A percentile compares a stretch with the other conserved stretches of the same genome.
Evolutionary conservation across 2,888 invertebrate genomes (phyloP).

Genomic region (Diarsia dahlii): DNA sequence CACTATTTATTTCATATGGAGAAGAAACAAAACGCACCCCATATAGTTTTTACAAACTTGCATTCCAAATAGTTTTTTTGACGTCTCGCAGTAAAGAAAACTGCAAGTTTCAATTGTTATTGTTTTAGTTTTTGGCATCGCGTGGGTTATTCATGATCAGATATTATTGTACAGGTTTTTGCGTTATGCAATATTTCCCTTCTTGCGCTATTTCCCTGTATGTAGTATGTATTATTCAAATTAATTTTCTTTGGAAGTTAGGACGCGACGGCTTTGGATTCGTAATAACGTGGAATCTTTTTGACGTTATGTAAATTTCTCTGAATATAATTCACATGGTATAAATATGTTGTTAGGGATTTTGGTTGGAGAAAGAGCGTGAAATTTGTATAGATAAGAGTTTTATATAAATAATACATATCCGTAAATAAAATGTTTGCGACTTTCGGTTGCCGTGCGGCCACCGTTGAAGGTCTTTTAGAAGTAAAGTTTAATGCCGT

Average conservation of each 20-base stretch:
- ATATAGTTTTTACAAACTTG: slow-evolving; percentile 46
- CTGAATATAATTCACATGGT: slow-evolving; percentile 60
- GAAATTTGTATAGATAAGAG: slow-evolving; percentile 45
- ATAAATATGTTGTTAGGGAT: slow-evolving; percentile 62
- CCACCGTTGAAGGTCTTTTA: slow-evolving; percentile 21
- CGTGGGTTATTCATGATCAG: slow-evolving; percentile 67
- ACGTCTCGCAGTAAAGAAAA: slow-evolving; percentile 61
- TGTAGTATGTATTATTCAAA: slow-evolving; percentile 65
- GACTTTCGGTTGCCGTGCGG: slow-evolving; percentile 21
- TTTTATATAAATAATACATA: slow-evolving; percentile 46
- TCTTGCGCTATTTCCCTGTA: slow-evolving; percentile 43
- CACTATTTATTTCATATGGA: not conserved
- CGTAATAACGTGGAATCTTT: slow-evolving; percentile 65
- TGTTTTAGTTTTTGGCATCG: slow-evolving; percentile 73
- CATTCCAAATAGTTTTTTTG: slow-evolving; percentile 58
- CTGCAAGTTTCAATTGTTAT: slow-evolving; percentile 70
- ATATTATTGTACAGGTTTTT: slow-evolving; percentile 66
- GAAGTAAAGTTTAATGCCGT: slow-evolving; percentile 13
- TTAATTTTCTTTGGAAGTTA: slow-evolving; percentile 67
- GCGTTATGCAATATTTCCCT: slow-evolving; percentile 40
- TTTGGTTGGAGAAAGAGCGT: slow-evolving; percentile 47
- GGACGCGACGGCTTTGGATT: slow-evolving; percentile 53
- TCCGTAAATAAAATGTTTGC: slow-evolving; percentile 24
- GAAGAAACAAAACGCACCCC: not conserved
- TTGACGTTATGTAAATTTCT: slow-evolving; percentile 66